These are phyloP conservation scores for Uromys caudimaculatus DNA, from an alignment of 2,797 vertebrate species.

Conservation along the genomic window DNA sequence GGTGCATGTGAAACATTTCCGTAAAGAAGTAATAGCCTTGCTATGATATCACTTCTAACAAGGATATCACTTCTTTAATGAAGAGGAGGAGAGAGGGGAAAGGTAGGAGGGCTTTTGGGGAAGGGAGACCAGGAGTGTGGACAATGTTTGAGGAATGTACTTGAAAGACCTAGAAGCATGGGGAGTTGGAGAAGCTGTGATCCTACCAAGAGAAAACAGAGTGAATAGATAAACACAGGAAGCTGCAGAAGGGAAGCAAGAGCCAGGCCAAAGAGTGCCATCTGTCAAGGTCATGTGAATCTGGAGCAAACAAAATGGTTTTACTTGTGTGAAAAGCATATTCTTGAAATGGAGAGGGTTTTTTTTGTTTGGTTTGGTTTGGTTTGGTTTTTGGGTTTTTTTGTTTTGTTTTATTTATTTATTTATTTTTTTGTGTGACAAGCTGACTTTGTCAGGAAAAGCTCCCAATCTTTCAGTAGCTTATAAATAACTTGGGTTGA, in stretches of 20 bases:
- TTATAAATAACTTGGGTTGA: constrained; percentile 1
- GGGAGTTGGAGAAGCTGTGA: background rate
- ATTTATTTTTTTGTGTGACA: no score
- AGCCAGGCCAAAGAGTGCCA: background rate
- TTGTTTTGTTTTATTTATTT: no score
- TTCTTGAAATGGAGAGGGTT: background rate
- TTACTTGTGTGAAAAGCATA: background rate
- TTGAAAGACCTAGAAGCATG: background rate
- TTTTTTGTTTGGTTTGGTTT: no score
- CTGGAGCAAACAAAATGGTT: background rate
- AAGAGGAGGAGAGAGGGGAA: background rate
- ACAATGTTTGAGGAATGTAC: background rate
- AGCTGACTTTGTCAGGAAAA: background rate
- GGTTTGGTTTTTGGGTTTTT: no score
- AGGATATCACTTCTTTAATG: background rate
- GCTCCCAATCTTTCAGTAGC: background rate
- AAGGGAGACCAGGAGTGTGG: background rate
- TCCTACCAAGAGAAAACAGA: background rate
- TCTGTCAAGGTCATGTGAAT: background rate
- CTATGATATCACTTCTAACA: background rate
- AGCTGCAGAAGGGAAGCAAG: background rate
- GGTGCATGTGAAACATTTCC: background rate
- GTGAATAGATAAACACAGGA: background rate
- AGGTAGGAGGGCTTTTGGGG: background rate
- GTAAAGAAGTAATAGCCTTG: background rate